A percentile compares a stretch with the other conserved stretches of the same genome.
These are phyloP conservation scores for Tigriopus japonicus DNA, from an alignment of 1,140 invertebrate genomes.

Conservation along the genomic window DNA sequence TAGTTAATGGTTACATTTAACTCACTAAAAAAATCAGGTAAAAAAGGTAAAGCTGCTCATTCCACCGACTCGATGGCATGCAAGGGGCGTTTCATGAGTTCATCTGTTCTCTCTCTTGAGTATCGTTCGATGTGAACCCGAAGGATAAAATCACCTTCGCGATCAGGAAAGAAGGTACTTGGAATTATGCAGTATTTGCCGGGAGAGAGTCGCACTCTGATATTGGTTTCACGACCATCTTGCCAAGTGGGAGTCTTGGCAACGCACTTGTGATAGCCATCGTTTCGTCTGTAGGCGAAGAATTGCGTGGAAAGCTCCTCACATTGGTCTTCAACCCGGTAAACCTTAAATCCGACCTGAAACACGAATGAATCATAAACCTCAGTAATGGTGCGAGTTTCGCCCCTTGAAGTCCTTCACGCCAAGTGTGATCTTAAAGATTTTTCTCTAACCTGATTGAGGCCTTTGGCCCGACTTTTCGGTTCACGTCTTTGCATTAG, in stretches of 20 bases:
- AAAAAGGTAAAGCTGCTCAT: no score
- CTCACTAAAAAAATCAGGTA: no score
- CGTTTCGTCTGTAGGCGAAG: constrained; percentile 11
- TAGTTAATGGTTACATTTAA: no score
- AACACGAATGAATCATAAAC: background rate
- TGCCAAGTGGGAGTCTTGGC: constrained; percentile 14
- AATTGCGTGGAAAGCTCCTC: constrained; percentile 13
- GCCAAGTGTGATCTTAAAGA: background rate
- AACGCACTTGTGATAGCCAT: constrained; percentile 9
- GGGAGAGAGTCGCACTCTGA: background rate
- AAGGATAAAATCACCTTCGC: constrained; percentile 14
- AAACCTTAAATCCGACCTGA: constrained; percentile 10
- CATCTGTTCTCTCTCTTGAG: background rate
- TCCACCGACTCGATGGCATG: no score
- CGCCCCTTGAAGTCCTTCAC: background rate
- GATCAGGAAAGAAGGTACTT: constrained; percentile 1
- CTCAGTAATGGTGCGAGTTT: background rate
- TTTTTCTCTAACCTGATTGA: constrained; percentile 1
- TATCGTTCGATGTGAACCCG: constrained; percentile 11
- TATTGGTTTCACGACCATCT: constrained; percentile 13
- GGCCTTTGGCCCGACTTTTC: constrained; percentile 3
- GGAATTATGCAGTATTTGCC: constrained; percentile 15
- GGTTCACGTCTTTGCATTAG: constrained; percentile 34
- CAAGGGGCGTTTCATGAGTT: no score
- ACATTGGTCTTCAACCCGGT: constrained; percentile 2